Evolutionary conservation across 2,113 vertebrate genomes (phyloP).

Genomic region (Nymphicus hollandicus): DNA sequence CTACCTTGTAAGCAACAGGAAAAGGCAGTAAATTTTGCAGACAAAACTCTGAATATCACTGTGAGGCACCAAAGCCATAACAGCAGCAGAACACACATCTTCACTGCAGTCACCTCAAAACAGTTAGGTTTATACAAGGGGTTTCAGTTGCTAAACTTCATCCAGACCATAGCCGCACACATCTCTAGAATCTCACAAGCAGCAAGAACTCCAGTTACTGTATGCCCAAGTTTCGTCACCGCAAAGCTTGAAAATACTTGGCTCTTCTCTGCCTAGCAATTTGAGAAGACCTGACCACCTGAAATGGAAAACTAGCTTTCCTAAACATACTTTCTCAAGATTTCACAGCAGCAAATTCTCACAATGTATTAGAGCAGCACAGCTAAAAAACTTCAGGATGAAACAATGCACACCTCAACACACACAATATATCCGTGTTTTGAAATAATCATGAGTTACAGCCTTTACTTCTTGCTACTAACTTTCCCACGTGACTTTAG

Average conservation of each 20-base stretch:
- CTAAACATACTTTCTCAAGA: not conserved
- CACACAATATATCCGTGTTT: accelerated
- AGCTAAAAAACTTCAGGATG: not conserved
- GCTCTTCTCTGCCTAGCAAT: not conserved
- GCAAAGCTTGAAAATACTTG: not conserved
- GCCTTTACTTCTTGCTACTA: not conserved
- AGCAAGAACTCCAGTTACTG: not conserved
- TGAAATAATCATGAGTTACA: not conserved
- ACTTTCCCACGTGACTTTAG: not conserved
- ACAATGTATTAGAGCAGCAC: not conserved
- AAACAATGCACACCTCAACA: not conserved
- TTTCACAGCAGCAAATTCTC: not conserved
- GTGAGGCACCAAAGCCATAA: not conserved
- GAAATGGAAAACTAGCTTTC: not conserved
- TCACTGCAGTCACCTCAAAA: not conserved
- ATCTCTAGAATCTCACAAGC: not conserved
- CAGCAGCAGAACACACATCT: not conserved
- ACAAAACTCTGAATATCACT: not conserved
- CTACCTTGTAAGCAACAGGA: not conserved
- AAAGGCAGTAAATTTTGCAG: not conserved
- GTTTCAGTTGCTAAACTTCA: not conserved
- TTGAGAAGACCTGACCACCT: not conserved
- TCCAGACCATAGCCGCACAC: not conserved
- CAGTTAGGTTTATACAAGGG: not conserved
- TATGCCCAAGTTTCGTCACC: not conserved